Evolutionary conservation across 2,888 invertebrate species (phyloP).

Genomic region (Tipula confusa): DNA sequence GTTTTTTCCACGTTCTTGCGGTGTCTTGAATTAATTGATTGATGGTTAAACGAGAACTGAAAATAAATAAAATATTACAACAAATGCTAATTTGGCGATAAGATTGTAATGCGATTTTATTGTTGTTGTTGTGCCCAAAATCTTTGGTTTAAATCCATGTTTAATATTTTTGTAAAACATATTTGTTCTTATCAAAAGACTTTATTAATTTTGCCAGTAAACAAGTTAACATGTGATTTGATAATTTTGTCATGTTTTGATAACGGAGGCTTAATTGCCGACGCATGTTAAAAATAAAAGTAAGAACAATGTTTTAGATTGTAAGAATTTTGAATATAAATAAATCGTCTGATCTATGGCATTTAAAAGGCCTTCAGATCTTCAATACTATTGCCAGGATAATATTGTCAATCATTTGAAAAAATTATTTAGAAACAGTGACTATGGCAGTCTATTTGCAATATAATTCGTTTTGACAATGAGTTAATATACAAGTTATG

Average conservation of each 20-base stretch:
- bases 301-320: not conserved
- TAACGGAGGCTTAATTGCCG: not conserved
- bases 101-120: not conserved
- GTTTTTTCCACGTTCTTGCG: not conserved
- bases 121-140: not conserved
- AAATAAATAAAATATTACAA: not conserved
- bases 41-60: not conserved
- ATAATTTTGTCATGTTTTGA: not conserved
- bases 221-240: not conserved
- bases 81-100: not conserved
- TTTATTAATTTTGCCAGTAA: not conserved
- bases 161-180: not conserved
- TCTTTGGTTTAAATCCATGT: conserved; percentile 3
- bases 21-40: not conserved
- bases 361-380: too few relatives aligned
- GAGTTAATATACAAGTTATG: too few relatives aligned
- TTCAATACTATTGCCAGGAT: too few relatives aligned
- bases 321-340: too few relatives aligned
- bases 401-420: too few relatives aligned
- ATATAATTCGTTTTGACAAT: too few relatives aligned
- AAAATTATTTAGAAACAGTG: too few relatives aligned
- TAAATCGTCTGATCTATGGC: too few relatives aligned
- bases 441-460: too few relatives aligned
- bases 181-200: not conserved
- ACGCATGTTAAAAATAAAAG: not conserved